Percentiles rank a stretch among this genome's conserved stretches.
phyloP scores from a whole-genome alignment of 2,888 invertebrate species.

The Ochlodes sylvanus region DNA sequence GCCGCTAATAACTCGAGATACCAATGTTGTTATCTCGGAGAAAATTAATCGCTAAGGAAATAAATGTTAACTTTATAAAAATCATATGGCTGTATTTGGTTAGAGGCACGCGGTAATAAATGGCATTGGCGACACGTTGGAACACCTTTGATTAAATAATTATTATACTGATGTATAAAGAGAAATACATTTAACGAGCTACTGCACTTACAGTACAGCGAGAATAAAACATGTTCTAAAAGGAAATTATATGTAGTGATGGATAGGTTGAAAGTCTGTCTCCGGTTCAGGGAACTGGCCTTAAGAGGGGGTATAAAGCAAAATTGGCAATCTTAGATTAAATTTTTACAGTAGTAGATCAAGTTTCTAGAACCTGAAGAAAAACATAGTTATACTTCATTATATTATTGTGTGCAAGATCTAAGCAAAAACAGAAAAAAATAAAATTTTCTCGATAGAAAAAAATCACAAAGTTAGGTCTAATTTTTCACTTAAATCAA shows the following conservation, averaged over 20 bases:
- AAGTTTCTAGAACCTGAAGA: too few species aligned
- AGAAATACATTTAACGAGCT: not conserved
- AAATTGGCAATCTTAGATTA: too few species aligned
- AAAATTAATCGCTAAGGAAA: conserved; percentile 31
- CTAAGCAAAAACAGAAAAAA: too few species aligned
- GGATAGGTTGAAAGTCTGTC: not conserved
- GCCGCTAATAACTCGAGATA: conserved; percentile 42
- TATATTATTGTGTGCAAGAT: too few species aligned
- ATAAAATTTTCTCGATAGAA: too few species aligned
- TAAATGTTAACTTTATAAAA: conserved; percentile 25
- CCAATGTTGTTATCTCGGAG: conserved; percentile 24
- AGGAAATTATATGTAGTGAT: not conserved
- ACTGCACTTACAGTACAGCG: not conserved
- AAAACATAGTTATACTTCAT: too few species aligned
- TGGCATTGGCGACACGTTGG: conserved; percentile 32
- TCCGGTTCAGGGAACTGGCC: not conserved
- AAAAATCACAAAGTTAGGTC: too few species aligned
- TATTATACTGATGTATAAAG: not conserved
- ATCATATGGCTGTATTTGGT: not conserved
- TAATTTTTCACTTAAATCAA: too few species aligned
- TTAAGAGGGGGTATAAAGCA: too few species aligned
- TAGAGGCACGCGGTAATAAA: conserved; percentile 3
- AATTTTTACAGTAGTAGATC: too few species aligned
- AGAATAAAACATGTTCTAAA: not conserved
- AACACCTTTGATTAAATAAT: not conserved